These are phyloP conservation scores for Hormiphora californensis DNA, from an alignment of 37 sponge, comb jelly and placozoan genomes.

Conservation along the genomic window DNA sequence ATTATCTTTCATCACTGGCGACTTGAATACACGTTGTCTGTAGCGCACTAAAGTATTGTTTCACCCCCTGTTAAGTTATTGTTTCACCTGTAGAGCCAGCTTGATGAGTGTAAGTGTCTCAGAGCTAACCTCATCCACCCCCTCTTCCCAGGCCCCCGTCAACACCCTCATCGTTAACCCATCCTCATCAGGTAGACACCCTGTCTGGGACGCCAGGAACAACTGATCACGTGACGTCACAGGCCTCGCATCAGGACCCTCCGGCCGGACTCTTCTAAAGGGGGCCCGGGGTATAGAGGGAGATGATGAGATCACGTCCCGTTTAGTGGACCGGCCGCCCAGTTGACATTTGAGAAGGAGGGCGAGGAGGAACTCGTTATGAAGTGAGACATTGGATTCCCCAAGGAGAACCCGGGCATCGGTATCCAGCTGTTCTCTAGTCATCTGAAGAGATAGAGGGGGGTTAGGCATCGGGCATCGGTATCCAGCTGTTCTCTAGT, in stretches of 20 bases:
- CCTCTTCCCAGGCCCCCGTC: slow-evolving; percentile 73
- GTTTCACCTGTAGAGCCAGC: slow-evolving; percentile 64
- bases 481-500: slow-evolving; percentile 75
- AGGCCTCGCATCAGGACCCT: too few relatives aligned
- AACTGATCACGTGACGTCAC: too few relatives aligned
- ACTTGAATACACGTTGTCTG: too few relatives aligned
- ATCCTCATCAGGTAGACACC: slow-evolving; percentile 64
- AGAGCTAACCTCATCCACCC: slow-evolving; percentile 64
- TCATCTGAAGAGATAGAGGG: slow-evolving; percentile 56
- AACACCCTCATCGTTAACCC: slow-evolving; percentile 70
- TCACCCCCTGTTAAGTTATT: too few relatives aligned
- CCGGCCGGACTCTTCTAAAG: too few relatives aligned
- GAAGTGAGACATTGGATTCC: slow-evolving; percentile 64
- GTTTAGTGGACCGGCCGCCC: too few relatives aligned
- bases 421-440: slow-evolving; percentile 74
- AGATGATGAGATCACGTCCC: too few relatives aligned
- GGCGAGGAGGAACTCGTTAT: slow-evolving; percentile 84
- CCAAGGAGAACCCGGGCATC: slow-evolving; percentile 67
- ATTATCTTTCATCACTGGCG: too few relatives aligned
- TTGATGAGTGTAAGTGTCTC: slow-evolving; percentile 61
- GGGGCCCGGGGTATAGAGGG: too few relatives aligned
- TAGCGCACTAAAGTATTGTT: too few relatives aligned
- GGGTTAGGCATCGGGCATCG: slow-evolving; percentile 52
- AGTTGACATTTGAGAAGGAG: slow-evolving; percentile 78
- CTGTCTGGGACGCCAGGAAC: slow-evolving; percentile 59